Percentiles rank a stretch among this genome's conserved stretches.
Conservation (phyloP, 2,888 invertebrate genomes). For the Dorcus hopei region DNA sequence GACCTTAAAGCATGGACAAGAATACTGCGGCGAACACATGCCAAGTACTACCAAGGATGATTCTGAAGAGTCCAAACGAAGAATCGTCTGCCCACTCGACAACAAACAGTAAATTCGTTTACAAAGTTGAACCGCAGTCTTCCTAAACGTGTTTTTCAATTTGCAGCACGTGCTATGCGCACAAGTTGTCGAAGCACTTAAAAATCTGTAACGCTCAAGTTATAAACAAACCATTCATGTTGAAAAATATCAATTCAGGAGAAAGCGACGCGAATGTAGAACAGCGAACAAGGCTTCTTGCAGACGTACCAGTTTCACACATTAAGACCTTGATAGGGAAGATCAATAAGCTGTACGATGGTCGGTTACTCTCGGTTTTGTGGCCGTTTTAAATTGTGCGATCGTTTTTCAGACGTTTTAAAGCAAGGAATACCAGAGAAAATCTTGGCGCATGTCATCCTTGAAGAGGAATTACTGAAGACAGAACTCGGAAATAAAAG, state of each 20-base stretch:
- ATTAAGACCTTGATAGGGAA: slow-evolving; percentile 48
- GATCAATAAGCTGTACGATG: slow-evolving; percentile 48
- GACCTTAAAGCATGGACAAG: slow-evolving; percentile 64
- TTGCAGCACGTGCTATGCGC: slow-evolving; percentile 64
- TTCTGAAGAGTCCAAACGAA: slow-evolving; percentile 18
- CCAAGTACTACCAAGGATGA: slow-evolving; percentile 39
- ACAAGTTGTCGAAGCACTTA: slow-evolving; percentile 67
- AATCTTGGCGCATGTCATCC: slow-evolving; percentile 47
- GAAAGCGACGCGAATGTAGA: slow-evolving; percentile 29
- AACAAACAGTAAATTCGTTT: slow-evolving; percentile 59
- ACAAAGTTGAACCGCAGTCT: too few species aligned
- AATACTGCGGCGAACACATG: slow-evolving; percentile 73
- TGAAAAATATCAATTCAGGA: slow-evolving; percentile 52
- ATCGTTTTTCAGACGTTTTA: slow-evolving; percentile 30
- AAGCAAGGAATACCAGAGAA: slow-evolving; percentile 46
- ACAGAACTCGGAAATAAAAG: slow-evolving; percentile 60
- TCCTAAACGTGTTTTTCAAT: slow-evolving; percentile 2
- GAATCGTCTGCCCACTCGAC: slow-evolving; percentile 72
- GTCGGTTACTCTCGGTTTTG: slow-evolving; percentile 21
- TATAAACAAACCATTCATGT: slow-evolving; percentile 54
- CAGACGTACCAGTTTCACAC: slow-evolving; percentile 43
- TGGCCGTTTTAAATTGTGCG: not conserved
- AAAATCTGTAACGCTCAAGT: slow-evolving; percentile 68
- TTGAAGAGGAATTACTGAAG: slow-evolving; percentile 53
- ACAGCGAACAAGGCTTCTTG: slow-evolving; percentile 37